These are phyloP conservation scores for Deilephila porcellus DNA, from an alignment of 2,888 invertebrate species.

Conservation along the genomic window DNA sequence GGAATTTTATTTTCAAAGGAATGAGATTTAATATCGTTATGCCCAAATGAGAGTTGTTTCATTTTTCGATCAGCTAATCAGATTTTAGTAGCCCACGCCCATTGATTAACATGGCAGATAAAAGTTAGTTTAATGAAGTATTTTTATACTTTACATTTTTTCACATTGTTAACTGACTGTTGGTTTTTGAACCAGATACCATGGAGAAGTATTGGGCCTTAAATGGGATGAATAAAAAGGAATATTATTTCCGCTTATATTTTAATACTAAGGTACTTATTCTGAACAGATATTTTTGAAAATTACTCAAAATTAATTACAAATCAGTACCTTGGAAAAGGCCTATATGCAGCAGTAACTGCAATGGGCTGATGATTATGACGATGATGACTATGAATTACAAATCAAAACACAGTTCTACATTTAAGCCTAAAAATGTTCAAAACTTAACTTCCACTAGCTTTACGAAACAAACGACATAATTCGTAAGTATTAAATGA, in stretches of 20 bases:
- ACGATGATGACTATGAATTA: too few relatives aligned
- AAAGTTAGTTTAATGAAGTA: constrained; percentile 76
- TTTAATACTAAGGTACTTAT: neutral
- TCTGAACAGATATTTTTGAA: neutral
- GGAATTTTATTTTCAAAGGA: constrained; percentile 34
- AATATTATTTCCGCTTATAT: neutral
- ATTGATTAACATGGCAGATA: constrained; percentile 78
- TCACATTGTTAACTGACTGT: constrained; percentile 73
- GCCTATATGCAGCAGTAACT: too few relatives aligned
- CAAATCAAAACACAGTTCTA: too few relatives aligned
- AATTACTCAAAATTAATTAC: too few relatives aligned
- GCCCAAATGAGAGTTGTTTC: constrained; percentile 26
- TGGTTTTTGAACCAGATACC: constrained; percentile 38
- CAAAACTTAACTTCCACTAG: too few relatives aligned
- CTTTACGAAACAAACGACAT: too few relatives aligned
- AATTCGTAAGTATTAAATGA: too few relatives aligned
- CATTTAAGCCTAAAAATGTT: too few relatives aligned
- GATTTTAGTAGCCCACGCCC: constrained; percentile 75
- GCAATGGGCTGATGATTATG: too few relatives aligned
- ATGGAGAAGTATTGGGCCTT: neutral
- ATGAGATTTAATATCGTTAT: constrained; percentile 37
- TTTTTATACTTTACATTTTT: constrained; percentile 77
- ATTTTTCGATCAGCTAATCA: constrained; percentile 50
- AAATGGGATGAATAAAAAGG: neutral
- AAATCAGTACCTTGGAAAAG: too few relatives aligned